These are phyloP conservation scores for Cyprinodon variegatus DNA, from an alignment of 2,113 vertebrate genomes.

Conservation along the genomic window DNA sequence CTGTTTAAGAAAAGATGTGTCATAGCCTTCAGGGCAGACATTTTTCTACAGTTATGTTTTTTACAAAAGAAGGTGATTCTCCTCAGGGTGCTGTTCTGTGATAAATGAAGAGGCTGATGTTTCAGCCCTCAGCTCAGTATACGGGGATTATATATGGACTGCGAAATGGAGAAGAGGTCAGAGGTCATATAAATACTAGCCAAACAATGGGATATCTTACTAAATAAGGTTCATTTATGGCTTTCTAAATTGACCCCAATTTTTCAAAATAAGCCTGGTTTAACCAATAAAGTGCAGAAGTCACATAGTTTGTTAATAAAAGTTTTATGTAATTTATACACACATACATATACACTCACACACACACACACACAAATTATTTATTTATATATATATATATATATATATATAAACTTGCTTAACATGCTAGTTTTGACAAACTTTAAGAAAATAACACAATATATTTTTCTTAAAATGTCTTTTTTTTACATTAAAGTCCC, in stretches of 20 bases:
- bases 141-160: not conserved
- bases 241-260: not conserved
- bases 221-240: not conserved
- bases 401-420: too few species aligned
- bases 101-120: not conserved
- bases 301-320: not conserved
- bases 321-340: constrained; percentile 22
- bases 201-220: not conserved
- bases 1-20: not conserved
- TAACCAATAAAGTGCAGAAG: not conserved
- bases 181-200: not conserved
- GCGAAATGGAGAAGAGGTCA: not conserved
- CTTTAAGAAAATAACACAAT: too few species aligned
- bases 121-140: not conserved
- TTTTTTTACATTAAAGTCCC: too few species aligned
- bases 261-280: not conserved
- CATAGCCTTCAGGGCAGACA: not conserved
- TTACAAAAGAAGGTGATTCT: not conserved
- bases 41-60: not conserved
- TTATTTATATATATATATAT: too few species aligned
- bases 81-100: not conserved
- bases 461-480: too few species aligned
- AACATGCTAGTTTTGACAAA: too few species aligned
- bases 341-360: too few species aligned
- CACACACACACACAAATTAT: too few species aligned